Base-by-base conservation (phyloP, 2,113 vertebrate genomes). In the Lepus americanus region DNA sequence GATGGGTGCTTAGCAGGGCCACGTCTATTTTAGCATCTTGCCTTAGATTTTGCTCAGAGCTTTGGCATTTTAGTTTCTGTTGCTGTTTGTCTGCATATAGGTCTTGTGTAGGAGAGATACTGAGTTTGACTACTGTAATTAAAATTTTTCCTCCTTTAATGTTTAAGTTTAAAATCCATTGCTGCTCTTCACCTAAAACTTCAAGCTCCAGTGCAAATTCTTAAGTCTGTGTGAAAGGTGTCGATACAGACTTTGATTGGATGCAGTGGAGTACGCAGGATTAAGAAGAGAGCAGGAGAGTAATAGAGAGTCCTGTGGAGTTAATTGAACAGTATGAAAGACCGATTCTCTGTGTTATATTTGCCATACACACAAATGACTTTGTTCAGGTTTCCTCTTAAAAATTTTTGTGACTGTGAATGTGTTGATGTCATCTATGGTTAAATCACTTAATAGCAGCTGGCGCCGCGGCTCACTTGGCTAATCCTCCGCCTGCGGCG, bases 61-160 rank as follows among this genome's bases (percentile, higher is more conserved):
- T 96, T 87, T 90, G 39, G 19, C 85, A 95, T 80, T 95, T 96
- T 87, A 83, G 87, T 90, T 55, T 90, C 67, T 93, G 27, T 89
- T 84, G n/a, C 72, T 55, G 16, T 95, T 95, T 94, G 27, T 79
- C 66, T 92, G 20, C 14, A 9, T 72, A 31, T 31, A 88, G 70
- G 27, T 59, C 10, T 94, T 74, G 13, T 12, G n/a, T 36, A 78
- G 51, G 59, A 94, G 86, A 87, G 55, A 31, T 78, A 36, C n/a
- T n/a, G 72, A 77, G 27, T 69, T 90, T 96, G 86, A 77, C 94
- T 92, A 67, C 80, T 80, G 10, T 86, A 90, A 81, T 78, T 95
- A 91, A 93, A 90, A 95, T 72, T 44, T 92, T 6, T 94, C 33
- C 55, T 94, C 29, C 77, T 76, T 94, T 85, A 78, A 64, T 88